Evolutionary conservation across 2,888 invertebrate genomes (phyloP), one percentile per base, ranked within the genome.

Genomic region (Matsumyia berberina): DNA sequence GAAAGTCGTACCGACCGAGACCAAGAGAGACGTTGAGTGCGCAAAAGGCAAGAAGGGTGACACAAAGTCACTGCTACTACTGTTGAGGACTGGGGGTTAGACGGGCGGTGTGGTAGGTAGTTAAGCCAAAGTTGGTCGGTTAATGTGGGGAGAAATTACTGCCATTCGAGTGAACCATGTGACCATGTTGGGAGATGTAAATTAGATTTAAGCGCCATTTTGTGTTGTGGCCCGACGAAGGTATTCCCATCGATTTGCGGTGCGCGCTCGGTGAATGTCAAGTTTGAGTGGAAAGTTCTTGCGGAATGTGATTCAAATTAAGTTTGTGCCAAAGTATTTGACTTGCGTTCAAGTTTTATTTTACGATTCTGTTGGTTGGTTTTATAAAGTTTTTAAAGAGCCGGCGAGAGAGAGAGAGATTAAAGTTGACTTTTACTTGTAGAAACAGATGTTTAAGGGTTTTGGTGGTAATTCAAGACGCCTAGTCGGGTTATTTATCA

Each of bases 131-230:
- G 76, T 77, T 77, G 53, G 67, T 67, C 53, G 51, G 60, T 69
- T 77, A 60, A 67, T 67, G 51, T 49, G 39, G 19, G 31, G 39
- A 29, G 17, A 77, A 77, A 77, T 77, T 60, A 60, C 67, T 67
- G 49, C 12, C 42, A 77, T 67, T 67, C 57, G 33, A 58, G 60
- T 39, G 51, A 67, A 51, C 33, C 55, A 74, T 79, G 79, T 79
- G 83, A 69, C 60, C 73, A 79, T 79, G 83, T 73, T 73, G 62
- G 51, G 44, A 74, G 83, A 83, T 74, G 78, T 83, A 83, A 83
- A 83, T 83, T 83, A 83, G 79, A 83, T 83, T 74, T 69, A 79
- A 83, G 37, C 83, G 83, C 83, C 79, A 83, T 83, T 83, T 83
- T 83, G 83, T 73, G 67, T 67, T 73, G 46, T 29, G 46, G 42